Base-by-base conservation (phyloP, 2,888 invertebrate species). In the Oligia fasciuncula region DNA sequence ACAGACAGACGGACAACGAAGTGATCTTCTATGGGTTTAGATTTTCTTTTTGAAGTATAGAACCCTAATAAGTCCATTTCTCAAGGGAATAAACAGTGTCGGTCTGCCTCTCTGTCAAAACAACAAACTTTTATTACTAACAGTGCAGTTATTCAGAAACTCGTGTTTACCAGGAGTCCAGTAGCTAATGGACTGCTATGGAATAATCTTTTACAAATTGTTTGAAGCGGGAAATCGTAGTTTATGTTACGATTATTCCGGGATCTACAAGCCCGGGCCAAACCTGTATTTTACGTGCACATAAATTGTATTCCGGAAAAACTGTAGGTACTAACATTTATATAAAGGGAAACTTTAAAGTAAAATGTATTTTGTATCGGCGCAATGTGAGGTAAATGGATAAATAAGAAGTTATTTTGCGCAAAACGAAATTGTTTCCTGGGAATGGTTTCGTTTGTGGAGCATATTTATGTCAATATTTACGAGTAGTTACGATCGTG, bases 321-420 rank as follows among this genome's bases (percentile, higher is more conserved):
- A 76, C 76, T 29, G 19, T 43, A 49, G 23, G 14, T 43, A 49
- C 29, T 40, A 68, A 71, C 49, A 71, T 85, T 81, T 87, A 77
- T 81, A 51, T 73, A 63, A 84, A 81, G n/a, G 54, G 35, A 70
- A 73, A 73, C 54, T 85, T 79, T 77, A 73, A 76, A 77, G 69
- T 66, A 62, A 68, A 78, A 76, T 79, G 23, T 69, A 79, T 79
- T 81, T 79, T 60, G 19, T 73, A 68, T 77, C 63, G 29, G 51
- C 63, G 13, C 65, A 74, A 68, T 79, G 46, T 76, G 60, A 68
- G 62, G 66, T 77, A 76, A 69, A 78, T 69, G 23, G 78, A 46
- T 62, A 68, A 79, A 85, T 71, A 66, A 85, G 51, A 81, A 70
- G 29, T 70, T 60, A 57, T 76, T 70, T 70, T 78, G 46, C 23